These are phyloP conservation scores for Limosa lapponica DNA, from an alignment of 2,797 vertebrate species.

Conservation along the genomic window DNA sequence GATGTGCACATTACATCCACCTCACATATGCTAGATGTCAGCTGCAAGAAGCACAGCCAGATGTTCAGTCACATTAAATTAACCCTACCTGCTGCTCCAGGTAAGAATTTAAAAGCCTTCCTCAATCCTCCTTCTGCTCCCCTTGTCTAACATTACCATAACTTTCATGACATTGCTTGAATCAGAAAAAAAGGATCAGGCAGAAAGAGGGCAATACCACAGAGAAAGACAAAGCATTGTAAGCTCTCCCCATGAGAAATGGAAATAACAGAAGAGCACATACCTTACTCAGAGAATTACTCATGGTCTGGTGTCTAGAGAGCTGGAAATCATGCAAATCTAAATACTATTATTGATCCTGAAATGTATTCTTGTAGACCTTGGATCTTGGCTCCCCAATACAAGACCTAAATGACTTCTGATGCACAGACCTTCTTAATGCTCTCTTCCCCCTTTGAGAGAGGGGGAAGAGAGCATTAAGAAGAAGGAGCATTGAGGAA, in stretches of 20 bases:
- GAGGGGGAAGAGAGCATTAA: neutral
- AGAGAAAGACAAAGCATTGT: neutral
- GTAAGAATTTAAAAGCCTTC: neutral
- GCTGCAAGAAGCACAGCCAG: neutral
- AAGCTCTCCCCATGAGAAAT: neutral
- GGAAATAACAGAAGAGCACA: neutral
- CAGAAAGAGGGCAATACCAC: neutral
- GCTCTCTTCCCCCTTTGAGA: too few species aligned
- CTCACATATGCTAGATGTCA: rapidly evolving
- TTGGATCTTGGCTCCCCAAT: neutral
- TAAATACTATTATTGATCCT: neutral
- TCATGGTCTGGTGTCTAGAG: neutral
- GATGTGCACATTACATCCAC: neutral
- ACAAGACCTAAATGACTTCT: neutral
- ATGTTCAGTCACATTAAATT: neutral
- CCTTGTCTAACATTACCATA: neutral
- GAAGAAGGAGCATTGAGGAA: neutral
- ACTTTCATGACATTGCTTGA: neutral
- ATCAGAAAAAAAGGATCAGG: neutral
- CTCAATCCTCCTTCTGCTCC: neutral
- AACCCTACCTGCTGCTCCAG: neutral
- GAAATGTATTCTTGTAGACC: neutral
- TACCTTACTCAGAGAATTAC: neutral
- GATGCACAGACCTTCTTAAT: neutral
- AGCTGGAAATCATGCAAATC: neutral